Conservation (phyloP, 2,797 vertebrate genomes). For the Decapterus maruadsi region DNA sequence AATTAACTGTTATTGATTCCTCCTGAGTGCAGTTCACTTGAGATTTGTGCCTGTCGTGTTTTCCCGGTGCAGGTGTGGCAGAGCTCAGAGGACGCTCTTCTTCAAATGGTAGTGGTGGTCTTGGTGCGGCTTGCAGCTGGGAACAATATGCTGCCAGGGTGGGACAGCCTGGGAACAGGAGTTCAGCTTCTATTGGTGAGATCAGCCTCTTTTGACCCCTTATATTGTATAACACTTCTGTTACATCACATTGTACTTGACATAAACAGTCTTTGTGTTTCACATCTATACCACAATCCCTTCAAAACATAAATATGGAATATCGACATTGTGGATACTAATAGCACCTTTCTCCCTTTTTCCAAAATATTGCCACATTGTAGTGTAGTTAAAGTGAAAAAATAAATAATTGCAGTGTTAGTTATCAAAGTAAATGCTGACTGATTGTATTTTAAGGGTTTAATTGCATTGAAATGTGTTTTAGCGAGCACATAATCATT, state of each 20-base stretch:
- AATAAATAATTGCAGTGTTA: neutral
- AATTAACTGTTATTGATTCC: neutral
- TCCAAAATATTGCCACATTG: neutral
- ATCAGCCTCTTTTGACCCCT: neutral
- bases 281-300: neutral
- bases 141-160: slow-evolving; percentile 84
- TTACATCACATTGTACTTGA: no score
- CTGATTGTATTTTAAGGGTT: neutral
- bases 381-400: neutral
- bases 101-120: slow-evolving; percentile 91
- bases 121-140: slow-evolving; percentile 84
- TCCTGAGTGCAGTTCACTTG: neutral
- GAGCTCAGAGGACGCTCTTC: slow-evolving; percentile 92
- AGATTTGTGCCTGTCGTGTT: neutral
- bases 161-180: slow-evolving; percentile 90
- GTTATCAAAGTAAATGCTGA: neutral
- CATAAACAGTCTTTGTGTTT: neutral
- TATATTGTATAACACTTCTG: no score
- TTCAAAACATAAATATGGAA: neutral
- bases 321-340: no score
- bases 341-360: neutral
- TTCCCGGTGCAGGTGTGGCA: slow-evolving; percentile 92
- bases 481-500: neutral
- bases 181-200: slow-evolving; percentile 94
- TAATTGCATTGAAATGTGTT: neutral